A percentile compares a stretch with the other conserved stretches of the same genome.
These are phyloP conservation scores for Hemicentrotus pulcherrimus DNA, from an alignment of 35 echinoderm and acorn worm species.

Conservation along the genomic window DNA sequence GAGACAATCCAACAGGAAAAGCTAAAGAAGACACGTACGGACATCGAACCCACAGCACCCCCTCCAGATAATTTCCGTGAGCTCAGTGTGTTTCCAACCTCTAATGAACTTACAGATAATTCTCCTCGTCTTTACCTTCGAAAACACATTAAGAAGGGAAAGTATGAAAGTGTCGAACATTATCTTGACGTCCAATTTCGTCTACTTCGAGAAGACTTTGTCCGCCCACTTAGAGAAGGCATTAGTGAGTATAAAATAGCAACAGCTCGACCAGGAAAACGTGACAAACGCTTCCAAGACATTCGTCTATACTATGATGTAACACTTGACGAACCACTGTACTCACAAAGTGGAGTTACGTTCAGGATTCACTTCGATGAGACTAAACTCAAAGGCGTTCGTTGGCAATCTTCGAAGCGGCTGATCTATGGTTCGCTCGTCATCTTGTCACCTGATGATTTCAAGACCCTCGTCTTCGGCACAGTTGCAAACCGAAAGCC, in stretches of 20 bases:
- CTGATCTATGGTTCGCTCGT: constrained; percentile 67
- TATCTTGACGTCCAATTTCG: constrained; percentile 74
- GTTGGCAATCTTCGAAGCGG: constrained; percentile 64
- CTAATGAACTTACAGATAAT: constrained; percentile 40
- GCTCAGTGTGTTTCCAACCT: constrained; percentile 50
- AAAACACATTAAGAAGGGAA: constrained; percentile 29
- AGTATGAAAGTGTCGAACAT: constrained; percentile 56
- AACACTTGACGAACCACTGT: constrained; percentile 62
- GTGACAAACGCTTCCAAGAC: neutral
- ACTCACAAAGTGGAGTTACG: constrained; percentile 63
- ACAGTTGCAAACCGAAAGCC: constrained; percentile 64
- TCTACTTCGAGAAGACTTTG: constrained; percentile 63
- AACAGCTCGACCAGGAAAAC: neutral
- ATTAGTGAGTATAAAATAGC: constrained; percentile 46
- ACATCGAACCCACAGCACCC: constrained; percentile 8
- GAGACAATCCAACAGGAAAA: constrained; percentile 28
- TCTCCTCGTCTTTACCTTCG: constrained; percentile 36
- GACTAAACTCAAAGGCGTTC: constrained; percentile 43
- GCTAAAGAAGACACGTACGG: neutral
- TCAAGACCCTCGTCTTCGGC: constrained; percentile 55
- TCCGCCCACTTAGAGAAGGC: constrained; percentile 62
- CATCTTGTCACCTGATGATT: constrained; percentile 61
- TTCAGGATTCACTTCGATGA: constrained; percentile 64
- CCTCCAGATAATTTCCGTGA: constrained; percentile 66
- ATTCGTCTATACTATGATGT: constrained; percentile 55